A percentile compares a stretch with the other conserved stretches of the same genome.
phyloP scores from a whole-genome alignment of 2,113 vertebrate species.

The Candoia aspera region DNA sequence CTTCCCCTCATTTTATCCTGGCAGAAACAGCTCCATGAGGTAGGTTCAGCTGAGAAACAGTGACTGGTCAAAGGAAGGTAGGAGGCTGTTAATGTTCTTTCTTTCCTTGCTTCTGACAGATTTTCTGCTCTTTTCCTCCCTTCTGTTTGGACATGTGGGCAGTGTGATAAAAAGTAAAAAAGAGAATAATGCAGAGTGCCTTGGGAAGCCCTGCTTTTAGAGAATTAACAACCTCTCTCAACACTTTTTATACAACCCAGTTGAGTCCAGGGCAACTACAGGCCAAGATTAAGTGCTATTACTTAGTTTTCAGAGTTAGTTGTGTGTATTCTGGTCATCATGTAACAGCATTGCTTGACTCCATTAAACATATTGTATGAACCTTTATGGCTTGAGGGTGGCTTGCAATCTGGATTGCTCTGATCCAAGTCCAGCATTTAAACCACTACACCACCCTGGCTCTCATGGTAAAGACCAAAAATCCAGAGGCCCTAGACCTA shows the following conservation, averaged over 20 bases:
- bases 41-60: not conserved
- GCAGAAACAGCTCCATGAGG: not conserved
- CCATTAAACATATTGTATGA: not conserved
- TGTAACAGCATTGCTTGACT: not conserved
- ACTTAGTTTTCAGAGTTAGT: not conserved
- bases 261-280: not conserved
- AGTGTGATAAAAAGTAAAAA: not conserved
- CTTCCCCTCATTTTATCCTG: not conserved
- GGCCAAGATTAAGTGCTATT: not conserved
- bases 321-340: not conserved
- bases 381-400: not conserved
- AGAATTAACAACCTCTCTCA: not conserved
- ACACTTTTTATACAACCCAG: not conserved
- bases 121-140: not conserved
- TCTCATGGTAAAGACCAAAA: not conserved
- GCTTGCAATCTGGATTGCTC: not conserved
- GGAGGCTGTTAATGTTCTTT: not conserved
- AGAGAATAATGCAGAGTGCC: not conserved
- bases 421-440: not conserved
- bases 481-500: not conserved
- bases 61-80: not conserved
- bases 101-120: not conserved
- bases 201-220: not conserved
- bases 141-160: not conserved
- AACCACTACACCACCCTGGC: not conserved